Base-by-base conservation (phyloP, 2,888 invertebrate species). In the Byasa hedistus region DNA sequence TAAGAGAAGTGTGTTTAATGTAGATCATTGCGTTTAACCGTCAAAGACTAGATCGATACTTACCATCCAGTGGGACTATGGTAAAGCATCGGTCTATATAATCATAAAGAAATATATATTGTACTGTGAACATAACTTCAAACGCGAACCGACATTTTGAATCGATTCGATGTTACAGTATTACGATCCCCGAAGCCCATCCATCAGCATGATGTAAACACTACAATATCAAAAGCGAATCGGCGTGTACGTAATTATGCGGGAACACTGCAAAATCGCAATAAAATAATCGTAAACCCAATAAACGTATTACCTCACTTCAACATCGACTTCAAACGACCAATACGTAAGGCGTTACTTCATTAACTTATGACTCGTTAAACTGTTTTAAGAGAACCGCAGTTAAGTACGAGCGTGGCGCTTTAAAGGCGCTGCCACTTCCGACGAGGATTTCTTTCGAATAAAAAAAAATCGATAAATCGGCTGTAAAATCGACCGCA, bases 381-480 rank as follows among this genome's bases (percentile, higher is more conserved):
- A 83, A 75, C 73, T 72, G 72, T 75, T 72, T 71, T 75, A 74
- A 75, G 12, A 73, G 57, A 74, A 80, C 85, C 84, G 73, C 84
- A 82, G 72, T 77, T 80, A 83, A 84, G 79, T 76, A 81, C 78
- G 72, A 76, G 58, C 75, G 75, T 77, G 68, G 68, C 77, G 71
- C 78, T 76, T 78, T 79, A 77, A 79, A 80, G 77, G 77, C 77
- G 75, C 78, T 77, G 82, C 89, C 89, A 85, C 89, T 88, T 89
- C 89, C 89, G 79, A 85, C 79, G 72, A 78, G 19, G 85, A 82
- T 79, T 86, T 81, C 54, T 63, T 67, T 82, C 82, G 76, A 2
- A 15, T 3, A 36, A 36, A 36, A 36, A 36, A 36, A 39, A 39
- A 39, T 73, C 76, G 76, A 83, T 86, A 84, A 85, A 85, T 84